Base-by-base conservation (phyloP, 2,797 vertebrate species). In the Coregonus suidteri region DNA sequence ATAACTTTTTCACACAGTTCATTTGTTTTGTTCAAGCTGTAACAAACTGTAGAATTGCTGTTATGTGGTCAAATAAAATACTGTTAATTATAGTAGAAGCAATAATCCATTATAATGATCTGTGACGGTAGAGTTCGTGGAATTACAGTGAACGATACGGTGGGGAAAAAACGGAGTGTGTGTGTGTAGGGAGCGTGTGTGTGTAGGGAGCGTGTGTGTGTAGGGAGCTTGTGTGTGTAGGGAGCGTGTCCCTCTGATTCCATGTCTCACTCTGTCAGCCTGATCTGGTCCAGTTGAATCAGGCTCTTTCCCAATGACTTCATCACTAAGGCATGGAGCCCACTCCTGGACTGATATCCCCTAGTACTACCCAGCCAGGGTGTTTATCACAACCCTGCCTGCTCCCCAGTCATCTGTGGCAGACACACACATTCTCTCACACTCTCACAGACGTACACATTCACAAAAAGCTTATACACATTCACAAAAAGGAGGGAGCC, bases 281-380 rank as follows among this genome's bases (percentile, higher is more conserved):
- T 66, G 65, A 86, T 83, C 75, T 89, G 86, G 90, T 89, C 87
- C 83, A 81, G 84, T 87, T 90, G 82, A 84, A 90, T 79, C 87
- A 77, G 88, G 85, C 90, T 86, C 89, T 92, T 93, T 93, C 92
- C 91, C 88, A 79, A 89, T 95, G 94, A 95, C 92, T 91, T 94
- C 94, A 95, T 83, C 88, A 85, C 90, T 82, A 85, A 94, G 92
- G 90, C 87, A 95, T 88, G 89, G 84, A 89, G 88, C 88, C 90
- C 87, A 86, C 88, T 94, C 90, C 91, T 92, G 90, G 85, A 92
- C 74, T 92, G 92, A 94, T 92, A 94, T 93, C 93, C 92, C 92
- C 87, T 92, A 91, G 59, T 64, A 64, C 59, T 64, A 64, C 20
- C 59, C 20, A 64, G 82, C 92, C 90, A 78, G 89, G 76, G 89